These are phyloP conservation scores for Caenorhabditis brenneri DNA, from an alignment of 1,140 invertebrate species.

Conservation along the genomic window DNA sequence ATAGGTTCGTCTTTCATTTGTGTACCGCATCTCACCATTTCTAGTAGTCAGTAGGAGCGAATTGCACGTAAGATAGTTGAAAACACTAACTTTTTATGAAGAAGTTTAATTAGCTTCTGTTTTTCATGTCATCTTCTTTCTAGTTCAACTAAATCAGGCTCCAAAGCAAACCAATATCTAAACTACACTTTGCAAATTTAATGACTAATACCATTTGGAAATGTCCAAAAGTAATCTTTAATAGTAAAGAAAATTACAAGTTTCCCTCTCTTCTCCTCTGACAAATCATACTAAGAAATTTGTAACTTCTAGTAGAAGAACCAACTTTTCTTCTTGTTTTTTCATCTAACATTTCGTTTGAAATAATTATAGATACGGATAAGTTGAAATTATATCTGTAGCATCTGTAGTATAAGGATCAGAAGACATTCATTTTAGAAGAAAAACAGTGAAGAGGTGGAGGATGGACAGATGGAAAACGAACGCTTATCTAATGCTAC, in stretches of 20 bases:
- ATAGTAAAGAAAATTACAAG: neutral
- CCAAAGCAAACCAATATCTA: neutral
- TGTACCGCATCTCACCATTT: too few species aligned
- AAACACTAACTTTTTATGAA: too few species aligned
- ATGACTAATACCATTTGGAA: too few species aligned
- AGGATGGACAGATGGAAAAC: neutral
- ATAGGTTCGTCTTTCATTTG: too few species aligned
- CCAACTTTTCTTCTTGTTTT: neutral
- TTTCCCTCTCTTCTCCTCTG: neutral
- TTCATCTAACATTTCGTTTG: neutral
- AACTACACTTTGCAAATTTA: neutral
- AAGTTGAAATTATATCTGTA: neutral
- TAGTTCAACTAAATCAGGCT: too few species aligned
- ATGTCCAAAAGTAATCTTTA: neutral
- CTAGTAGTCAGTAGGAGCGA: too few species aligned
- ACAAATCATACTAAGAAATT: neutral
- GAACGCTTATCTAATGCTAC: conserved; percentile 15
- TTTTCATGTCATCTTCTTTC: too few species aligned
- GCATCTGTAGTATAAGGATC: neutral
- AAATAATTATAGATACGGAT: neutral
- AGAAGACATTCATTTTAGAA: neutral
- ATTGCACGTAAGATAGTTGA: too few species aligned
- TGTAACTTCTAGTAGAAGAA: too few species aligned
- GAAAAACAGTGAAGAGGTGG: neutral
- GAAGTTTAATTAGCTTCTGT: too few species aligned